These are phyloP conservation scores for Drosophila neoperkinsi DNA, from an alignment of 2,888 invertebrate species.

Conservation along the genomic window DNA sequence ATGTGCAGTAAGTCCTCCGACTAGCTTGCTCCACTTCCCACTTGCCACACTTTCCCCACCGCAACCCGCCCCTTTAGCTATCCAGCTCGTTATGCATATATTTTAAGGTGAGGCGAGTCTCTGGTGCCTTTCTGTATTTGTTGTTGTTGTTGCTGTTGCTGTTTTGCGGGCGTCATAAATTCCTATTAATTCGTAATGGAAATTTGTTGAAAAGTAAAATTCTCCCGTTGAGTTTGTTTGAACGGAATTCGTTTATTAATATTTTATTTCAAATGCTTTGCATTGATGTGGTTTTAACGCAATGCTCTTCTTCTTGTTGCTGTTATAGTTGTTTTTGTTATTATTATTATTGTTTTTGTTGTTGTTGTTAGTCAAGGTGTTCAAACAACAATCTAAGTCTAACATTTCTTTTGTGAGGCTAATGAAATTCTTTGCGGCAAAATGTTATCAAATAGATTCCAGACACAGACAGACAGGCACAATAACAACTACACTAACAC, in stretches of 20 bases:
- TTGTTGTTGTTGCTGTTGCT: neutral
- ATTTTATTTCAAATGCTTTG: conserved; percentile 63
- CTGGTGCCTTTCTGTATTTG: conserved; percentile 10
- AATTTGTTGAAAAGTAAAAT: conserved; percentile 63
- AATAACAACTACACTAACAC: neutral
- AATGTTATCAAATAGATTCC: conserved; percentile 53
- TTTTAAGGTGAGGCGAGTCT: conserved; percentile 36
- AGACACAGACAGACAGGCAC: conserved; percentile 2
- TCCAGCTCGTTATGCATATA: neutral
- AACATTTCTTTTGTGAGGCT: conserved; percentile 27
- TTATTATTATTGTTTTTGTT: neutral
- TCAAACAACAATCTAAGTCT: conserved; percentile 31
- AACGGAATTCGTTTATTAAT: conserved; percentile 67
- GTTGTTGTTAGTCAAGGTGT: conserved; percentile 40
- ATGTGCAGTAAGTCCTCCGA: conserved; percentile 27
- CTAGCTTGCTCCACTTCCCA: conserved; percentile 1
- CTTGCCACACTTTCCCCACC: neutral
- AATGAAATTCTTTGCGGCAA: conserved; percentile 57
- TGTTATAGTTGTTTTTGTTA: neutral
- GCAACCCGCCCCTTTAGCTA: neutral
- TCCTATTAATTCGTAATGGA: conserved; percentile 78
- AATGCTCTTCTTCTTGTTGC: neutral
- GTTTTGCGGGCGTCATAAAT: conserved; percentile 65
- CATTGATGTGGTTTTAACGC: conserved; percentile 24
- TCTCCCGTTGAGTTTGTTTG: conserved; percentile 25